Percentiles rank a stretch among this genome's conserved stretches.
Evolutionary conservation across 2,797 vertebrate genomes (phyloP).

Genomic region (Poecile montanus): DNA sequence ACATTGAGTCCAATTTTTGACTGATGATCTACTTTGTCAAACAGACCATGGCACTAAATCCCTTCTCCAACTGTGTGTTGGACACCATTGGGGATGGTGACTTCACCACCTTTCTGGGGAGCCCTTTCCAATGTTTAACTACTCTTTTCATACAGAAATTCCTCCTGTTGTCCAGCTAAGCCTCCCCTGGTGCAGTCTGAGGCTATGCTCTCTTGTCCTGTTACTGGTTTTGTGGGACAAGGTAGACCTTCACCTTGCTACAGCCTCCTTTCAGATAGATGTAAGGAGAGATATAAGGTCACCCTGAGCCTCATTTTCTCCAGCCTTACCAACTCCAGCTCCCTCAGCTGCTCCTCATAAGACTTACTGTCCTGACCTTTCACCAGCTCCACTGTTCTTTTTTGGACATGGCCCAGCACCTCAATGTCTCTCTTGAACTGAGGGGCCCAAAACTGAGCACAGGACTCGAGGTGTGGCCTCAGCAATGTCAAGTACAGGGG

Average conservation of each 20-base stretch:
- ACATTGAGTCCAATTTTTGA: not conserved
- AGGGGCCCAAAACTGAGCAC: not conserved
- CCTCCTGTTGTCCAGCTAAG: not conserved
- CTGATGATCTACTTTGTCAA: not conserved
- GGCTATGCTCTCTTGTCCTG: not conserved
- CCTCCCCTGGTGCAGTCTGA: not conserved
- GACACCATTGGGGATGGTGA: not conserved
- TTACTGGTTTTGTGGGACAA: not conserved
- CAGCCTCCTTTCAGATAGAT: not conserved
- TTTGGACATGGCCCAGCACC: not conserved
- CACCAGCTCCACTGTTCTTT: rapidly evolving
- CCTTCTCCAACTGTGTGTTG: not conserved
- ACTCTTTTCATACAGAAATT: not conserved
- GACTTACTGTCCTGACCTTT: not conserved
- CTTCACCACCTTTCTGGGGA: not conserved
- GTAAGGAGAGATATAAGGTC: not conserved
- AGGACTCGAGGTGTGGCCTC: rapidly evolving
- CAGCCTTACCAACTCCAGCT: not conserved
- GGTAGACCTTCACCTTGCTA: too few species aligned
- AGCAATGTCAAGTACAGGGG: rapidly evolving
- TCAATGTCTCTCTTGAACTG: not conserved
- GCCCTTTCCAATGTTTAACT: not conserved
- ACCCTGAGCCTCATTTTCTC: not conserved
- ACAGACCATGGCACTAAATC: not conserved
- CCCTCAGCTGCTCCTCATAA: not conserved